Conservation (phyloP, 2,797 vertebrate species). For the Triplophysa bombifrons region DNA sequence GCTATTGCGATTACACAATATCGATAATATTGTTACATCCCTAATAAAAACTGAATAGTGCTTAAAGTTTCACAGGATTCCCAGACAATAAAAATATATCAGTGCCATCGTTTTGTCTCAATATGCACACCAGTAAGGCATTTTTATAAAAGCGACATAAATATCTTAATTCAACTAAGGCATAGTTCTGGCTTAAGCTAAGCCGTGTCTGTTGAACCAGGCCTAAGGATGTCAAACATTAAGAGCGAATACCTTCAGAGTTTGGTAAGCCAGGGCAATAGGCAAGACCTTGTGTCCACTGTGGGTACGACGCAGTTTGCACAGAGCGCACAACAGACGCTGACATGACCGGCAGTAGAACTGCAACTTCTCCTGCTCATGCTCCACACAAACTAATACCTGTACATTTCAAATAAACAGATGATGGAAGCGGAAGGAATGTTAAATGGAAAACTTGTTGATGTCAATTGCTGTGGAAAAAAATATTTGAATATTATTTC, state of each 20-base stretch:
- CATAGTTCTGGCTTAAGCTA: too few relatives aligned
- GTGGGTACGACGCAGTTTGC: constrained; percentile 89
- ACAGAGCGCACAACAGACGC: constrained; percentile 88
- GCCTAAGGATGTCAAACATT: not conserved
- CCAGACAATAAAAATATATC: too few relatives aligned
- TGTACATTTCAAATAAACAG: constrained; percentile 56
- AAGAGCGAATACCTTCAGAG: constrained; percentile 82
- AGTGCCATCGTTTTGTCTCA: too few relatives aligned
- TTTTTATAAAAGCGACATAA: too few relatives aligned
- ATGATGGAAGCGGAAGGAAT: not conserved
- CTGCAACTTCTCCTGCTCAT: constrained; percentile 90
- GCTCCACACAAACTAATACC: constrained; percentile 93
- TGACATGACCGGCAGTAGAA: constrained; percentile 95
- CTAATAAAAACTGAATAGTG: not conserved
- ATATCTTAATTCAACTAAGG: too few relatives aligned
- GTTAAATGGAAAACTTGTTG: not conserved
- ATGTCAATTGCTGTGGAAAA: not conserved
- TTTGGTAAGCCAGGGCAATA: constrained; percentile 90
- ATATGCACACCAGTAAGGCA: too few relatives aligned
- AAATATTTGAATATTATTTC: constrained; percentile 18
- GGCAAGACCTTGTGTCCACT: constrained; percentile 92
- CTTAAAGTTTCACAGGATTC: not conserved
- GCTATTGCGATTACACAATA: too few relatives aligned
- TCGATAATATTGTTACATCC: too few relatives aligned
- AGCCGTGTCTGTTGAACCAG: too few relatives aligned